Conservation (phyloP, 2,113 vertebrate species). For the Ginglymostoma cirratum region DNA sequence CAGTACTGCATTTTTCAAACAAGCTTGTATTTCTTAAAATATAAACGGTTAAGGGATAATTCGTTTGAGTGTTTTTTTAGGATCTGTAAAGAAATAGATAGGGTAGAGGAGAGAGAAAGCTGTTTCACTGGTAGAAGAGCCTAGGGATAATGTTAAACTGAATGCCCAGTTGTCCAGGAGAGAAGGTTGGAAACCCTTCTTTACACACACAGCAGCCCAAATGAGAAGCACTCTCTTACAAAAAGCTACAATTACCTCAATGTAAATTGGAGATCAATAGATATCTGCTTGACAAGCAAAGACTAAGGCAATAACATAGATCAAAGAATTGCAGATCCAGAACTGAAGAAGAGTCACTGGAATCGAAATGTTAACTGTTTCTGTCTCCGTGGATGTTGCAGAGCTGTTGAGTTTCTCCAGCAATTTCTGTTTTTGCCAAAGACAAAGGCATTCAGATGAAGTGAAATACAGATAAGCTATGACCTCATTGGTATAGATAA, state of each 20-base stretch:
- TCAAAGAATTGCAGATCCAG: too few species aligned
- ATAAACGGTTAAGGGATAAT: neutral
- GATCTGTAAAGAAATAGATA: neutral
- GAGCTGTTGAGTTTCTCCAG: too few species aligned
- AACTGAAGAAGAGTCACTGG: too few species aligned
- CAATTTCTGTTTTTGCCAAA: too few species aligned
- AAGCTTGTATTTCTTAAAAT: too few species aligned
- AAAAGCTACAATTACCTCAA: neutral
- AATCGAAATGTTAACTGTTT: too few species aligned
- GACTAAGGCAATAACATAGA: neutral
- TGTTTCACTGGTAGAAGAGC: neutral
- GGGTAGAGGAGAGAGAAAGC: neutral
- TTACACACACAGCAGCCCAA: neutral
- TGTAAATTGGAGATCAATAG: neutral
- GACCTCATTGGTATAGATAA: neutral
- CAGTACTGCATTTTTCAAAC: neutral
- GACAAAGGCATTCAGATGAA: neutral
- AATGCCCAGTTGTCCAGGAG: neutral
- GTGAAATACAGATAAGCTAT: neutral
- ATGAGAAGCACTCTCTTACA: neutral
- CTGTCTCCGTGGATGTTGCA: too few species aligned
- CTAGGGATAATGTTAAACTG: neutral
- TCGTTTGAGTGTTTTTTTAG: neutral
- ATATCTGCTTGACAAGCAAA: neutral
- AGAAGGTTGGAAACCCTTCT: neutral